Evolutionary conservation across 2,797 vertebrate genomes (phyloP), one percentile per base, ranked within the genome.

Genomic region (Galaxias olidus): DNA sequence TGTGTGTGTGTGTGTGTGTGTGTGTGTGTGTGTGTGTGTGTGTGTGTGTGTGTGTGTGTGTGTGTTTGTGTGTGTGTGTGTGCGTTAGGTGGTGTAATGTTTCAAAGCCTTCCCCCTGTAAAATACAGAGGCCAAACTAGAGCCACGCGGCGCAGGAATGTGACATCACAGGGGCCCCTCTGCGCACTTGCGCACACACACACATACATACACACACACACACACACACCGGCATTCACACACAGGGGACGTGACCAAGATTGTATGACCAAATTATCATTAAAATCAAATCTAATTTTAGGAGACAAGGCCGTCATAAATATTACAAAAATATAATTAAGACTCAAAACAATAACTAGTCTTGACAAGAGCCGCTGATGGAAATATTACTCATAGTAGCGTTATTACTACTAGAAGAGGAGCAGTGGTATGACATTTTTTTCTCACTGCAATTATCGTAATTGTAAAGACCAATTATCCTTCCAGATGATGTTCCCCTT

Each of bases 21-120:
- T 61, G 48, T 62, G 48, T 43, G 48, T 43, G 48, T 45, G 30
- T 41, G 48, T 18, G 60, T 30, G 61, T 46, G 50, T 54, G 61
- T 17, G 17, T 54, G 50, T 11, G 12, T 55, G 62, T 17, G 10
- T 17, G 54, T 40, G 53, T 54, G 19, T 55, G 19, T 30, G 20
- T 40, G 46, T 47, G 46, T 14, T 8, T 51, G 40, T 8, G 60
- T 44, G 51, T 45, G 41, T n/a, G 42, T 14, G 48, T 20, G 15
- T 14, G 50, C 4, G 50, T 17, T 72, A 63, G 79, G 83, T 68
- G 85, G 92, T 90, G 83, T 91, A 89, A 79, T 76, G 87, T 93
- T 93, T 93, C 91, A 92, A 93, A 93, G 90, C 88, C 84, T 88
- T 84, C 14, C 83, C 83, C 86, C 79, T 86, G 87, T 86, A 86